Conservation (phyloP, 2,797 vertebrate genomes). For the Argentina silus region DNA sequence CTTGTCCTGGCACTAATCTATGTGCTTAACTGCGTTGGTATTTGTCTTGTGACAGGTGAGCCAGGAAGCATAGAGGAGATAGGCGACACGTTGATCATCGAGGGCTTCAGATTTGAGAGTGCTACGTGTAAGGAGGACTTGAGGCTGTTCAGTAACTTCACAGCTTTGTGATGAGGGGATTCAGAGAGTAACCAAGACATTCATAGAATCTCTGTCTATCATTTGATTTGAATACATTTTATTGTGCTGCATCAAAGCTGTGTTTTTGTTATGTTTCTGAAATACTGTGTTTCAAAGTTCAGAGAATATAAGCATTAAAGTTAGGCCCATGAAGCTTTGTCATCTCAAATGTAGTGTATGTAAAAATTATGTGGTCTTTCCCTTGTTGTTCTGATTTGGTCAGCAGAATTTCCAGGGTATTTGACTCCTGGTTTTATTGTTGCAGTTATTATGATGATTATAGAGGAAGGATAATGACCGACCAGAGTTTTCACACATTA, state of each 20-base stretch:
- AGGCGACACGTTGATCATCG: conserved; percentile 60
- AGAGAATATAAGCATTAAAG: neutral
- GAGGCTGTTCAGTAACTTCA: conserved; percentile 33
- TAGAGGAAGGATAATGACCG: too few species aligned
- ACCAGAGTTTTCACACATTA: too few species aligned
- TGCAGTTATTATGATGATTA: too few species aligned
- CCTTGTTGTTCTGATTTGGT: neutral
- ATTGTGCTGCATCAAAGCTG: too few species aligned
- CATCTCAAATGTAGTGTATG: too few species aligned
- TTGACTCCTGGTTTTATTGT: neutral
- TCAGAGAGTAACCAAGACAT: conserved; percentile 11
- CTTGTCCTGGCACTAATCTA: too few species aligned
- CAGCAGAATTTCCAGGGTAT: neutral
- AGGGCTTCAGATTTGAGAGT: conserved; percentile 64
- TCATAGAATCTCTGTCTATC: conserved; percentile 29
- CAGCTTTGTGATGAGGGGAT: conserved; percentile 12
- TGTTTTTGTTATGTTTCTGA: neutral
- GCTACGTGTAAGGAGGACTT: conserved; percentile 51
- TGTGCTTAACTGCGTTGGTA: conserved; percentile 21
- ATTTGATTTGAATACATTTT: too few species aligned
- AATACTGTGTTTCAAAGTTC: neutral
- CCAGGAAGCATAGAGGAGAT: conserved; percentile 44
- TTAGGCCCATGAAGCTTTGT: too few species aligned
- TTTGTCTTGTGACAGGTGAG: conserved; percentile 44
- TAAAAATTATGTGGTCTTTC: neutral